Evolutionary conservation across 92 coral and sea anemone genomes (phyloP), one percentile per base, ranked within the genome.

Genomic region (Micromussa lordhowensis): DNA sequence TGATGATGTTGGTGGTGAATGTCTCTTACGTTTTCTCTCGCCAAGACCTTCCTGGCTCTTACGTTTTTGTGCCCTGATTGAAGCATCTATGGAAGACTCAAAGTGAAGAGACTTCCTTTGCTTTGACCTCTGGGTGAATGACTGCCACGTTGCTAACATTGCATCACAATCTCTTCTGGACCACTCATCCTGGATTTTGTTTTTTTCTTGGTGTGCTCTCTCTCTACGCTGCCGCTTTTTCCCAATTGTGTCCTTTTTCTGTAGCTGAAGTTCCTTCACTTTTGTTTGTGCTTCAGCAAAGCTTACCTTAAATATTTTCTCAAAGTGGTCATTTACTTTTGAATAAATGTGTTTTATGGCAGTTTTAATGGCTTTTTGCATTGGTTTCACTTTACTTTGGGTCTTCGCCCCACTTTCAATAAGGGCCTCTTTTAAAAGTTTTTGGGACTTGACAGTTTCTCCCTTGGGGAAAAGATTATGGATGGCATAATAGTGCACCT

Each of bases 241-340:
- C 54, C 35, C 34, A 10, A 63, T 35, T 35, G 57, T 7, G 38
- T 88, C 74, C 38, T 82, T 77, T 66, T 86, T 77, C 74, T 66
- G 77, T 24, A 64, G 84, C 40, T 64, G 58, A 64, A 86, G 77
- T 28, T 81, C 82, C 31, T 79, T 79, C n/a, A 85, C 85, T 85
- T 88, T 82, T 24, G 87, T 88, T 85, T 88, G 87, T 58, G 87
- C 87, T 69, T 75, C 77, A 74, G 82, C 91, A 88, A 88, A 82
- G 54, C 82, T 74, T 63, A 88, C 75, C 58, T 80, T 73, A 75
- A 88, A 88, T 28, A 74, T 29, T 78, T n/a, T n/a, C n/a, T n/a
- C n/a, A n/a, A n/a, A n/a, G n/a, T n/a, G n/a, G n/a, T n/a, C n/a
- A n/a, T n/a, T n/a, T n/a, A n/a, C n/a, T n/a, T n/a, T n/a, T n/a